These are phyloP conservation scores for Cygnus buccinator DNA, from an alignment of 2,113 vertebrate genomes.

Conservation along the genomic window DNA sequence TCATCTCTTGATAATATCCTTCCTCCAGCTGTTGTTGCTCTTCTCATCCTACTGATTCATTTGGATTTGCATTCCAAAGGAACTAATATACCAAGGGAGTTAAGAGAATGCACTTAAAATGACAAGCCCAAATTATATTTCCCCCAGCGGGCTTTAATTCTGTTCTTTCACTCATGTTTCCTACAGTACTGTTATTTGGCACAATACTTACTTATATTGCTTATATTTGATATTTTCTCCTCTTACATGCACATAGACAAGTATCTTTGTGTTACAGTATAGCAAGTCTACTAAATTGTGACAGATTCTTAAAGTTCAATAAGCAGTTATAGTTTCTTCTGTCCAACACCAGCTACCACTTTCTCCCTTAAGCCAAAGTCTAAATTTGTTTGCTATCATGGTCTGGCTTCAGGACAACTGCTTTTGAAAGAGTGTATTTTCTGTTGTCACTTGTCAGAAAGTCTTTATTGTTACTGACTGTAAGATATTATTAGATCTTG, in stretches of 20 bases:
- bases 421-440: background rate
- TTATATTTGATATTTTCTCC: background rate
- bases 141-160: background rate
- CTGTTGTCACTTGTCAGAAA: background rate
- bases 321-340: background rate
- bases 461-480: background rate
- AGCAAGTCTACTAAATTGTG: background rate
- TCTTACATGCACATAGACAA: background rate
- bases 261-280: background rate
- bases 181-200: background rate
- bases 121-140: background rate
- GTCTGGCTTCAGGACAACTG: background rate
- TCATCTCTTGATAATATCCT: slow-evolving; percentile 39
- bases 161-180: background rate
- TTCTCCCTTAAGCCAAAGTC: background rate
- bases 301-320: background rate
- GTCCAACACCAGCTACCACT: background rate
- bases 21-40: slow-evolving; percentile 39
- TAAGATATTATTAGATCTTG: background rate
- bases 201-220: background rate
- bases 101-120: background rate
- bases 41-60: slow-evolving; percentile 17
- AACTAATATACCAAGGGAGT: background rate
- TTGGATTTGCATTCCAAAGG: background rate
- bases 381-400: background rate